phyloP scores from a whole-genome alignment of 2,888 invertebrate species.

The Metacarcinus magister region DNA sequence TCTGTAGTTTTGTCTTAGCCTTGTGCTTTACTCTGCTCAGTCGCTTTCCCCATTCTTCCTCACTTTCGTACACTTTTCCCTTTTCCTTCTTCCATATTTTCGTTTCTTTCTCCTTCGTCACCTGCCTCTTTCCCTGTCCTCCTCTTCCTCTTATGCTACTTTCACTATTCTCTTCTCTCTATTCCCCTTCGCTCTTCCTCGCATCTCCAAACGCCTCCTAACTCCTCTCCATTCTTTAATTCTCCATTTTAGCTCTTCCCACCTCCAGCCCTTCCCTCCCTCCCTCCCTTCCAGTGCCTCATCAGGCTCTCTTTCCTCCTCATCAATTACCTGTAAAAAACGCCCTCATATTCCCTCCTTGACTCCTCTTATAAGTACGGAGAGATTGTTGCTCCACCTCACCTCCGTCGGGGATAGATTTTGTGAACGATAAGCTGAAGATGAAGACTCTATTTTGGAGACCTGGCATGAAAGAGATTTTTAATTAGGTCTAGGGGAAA shows the following conservation, averaged over 20 bases:
- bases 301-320: not conserved
- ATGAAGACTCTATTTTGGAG: not conserved
- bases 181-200: not conserved
- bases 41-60: not conserved
- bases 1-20: no score
- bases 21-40: no score
- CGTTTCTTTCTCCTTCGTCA: not conserved
- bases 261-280: not conserved
- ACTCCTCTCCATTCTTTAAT: not conserved
- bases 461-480: not conserved
- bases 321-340: not conserved
- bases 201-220: not conserved
- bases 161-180: not conserved
- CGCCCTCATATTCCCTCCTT: slow-evolving; percentile 7
- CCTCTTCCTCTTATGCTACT: not conserved
- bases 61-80: not conserved
- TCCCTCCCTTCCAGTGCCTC: not conserved
- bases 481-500: not conserved
- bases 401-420: not conserved
- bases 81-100: not conserved
- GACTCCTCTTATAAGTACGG: not conserved
- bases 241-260: not conserved
- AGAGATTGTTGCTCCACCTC: not conserved
- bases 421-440: not conserved
- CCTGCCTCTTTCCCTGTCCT: not conserved